Percentiles rank a stretch among this genome's conserved stretches.
These are phyloP conservation scores for Tipula confusa DNA, from an alignment of 2,888 invertebrate species.

Conservation along the genomic window DNA sequence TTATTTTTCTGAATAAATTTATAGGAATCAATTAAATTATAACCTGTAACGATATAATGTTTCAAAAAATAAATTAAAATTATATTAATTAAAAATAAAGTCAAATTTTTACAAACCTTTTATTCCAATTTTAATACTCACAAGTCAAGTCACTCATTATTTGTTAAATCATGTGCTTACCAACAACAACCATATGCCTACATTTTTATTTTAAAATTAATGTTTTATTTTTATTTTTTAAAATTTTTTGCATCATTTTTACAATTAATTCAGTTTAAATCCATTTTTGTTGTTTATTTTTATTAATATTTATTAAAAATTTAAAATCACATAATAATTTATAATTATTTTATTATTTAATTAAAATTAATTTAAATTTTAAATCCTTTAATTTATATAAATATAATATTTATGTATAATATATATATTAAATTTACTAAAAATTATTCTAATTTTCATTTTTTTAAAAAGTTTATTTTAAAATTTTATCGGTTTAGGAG, in stretches of 20 bases:
- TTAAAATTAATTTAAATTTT: conserved; percentile 16
- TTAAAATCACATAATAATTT: conserved; percentile 29
- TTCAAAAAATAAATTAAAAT: too few species aligned
- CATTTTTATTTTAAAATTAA: conserved; percentile 5
- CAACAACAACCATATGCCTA: background rate
- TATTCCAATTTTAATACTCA: background rate
- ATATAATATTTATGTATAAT: too few species aligned
- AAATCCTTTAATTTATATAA: conserved; percentile 26
- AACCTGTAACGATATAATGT: too few species aligned
- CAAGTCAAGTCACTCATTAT: background rate
- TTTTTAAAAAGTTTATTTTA: background rate
- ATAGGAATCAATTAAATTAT: too few species aligned
- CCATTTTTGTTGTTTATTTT: conserved; percentile 21
- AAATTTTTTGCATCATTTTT: conserved; percentile 13
- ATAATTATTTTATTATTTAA: conserved; percentile 27
- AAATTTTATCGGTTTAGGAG: too few species aligned
- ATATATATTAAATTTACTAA: conserved; percentile 7
- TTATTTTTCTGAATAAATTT: too few species aligned
- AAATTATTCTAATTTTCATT: background rate
- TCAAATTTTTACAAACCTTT: background rate
- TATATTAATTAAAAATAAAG: too few species aligned
- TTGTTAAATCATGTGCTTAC: background rate
- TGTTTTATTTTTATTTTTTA: conserved; percentile 14
- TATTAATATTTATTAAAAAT: conserved; percentile 26
- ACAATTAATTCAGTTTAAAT: conserved; percentile 26